These are phyloP conservation scores for Drosophila obscura DNA, from an alignment of 1,140 invertebrate genomes.

Conservation along the genomic window DNA sequence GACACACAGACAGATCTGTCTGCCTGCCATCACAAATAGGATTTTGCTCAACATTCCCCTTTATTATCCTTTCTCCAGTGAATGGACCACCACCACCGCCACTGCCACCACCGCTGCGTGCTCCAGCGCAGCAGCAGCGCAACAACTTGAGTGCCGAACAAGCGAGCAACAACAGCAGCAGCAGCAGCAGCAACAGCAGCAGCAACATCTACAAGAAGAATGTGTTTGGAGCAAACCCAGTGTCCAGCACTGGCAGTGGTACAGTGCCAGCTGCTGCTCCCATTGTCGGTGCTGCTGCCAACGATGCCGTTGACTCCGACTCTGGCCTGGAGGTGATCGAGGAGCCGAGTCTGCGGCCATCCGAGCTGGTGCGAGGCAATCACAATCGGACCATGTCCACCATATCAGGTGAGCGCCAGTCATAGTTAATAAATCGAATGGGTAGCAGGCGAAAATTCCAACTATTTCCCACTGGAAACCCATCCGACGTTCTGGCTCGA, in stretches of 20 bases:
- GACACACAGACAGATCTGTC: neutral
- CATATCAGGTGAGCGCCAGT: conserved; percentile 74
- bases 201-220: conserved; percentile 59
- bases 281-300: neutral
- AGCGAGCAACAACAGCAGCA: conserved; percentile 40
- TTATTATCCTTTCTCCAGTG: conserved; percentile 30
- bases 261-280: conserved; percentile 14
- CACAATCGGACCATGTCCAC: conserved; percentile 84
- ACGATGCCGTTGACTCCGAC: conserved; percentile 77
- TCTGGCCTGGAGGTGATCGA: conserved; percentile 85
- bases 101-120: conserved; percentile 85
- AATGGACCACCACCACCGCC: conserved; percentile 87
- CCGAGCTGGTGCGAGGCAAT: conserved; percentile 85
- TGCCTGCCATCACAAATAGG: neutral
- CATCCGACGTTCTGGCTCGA: too few relatives aligned
- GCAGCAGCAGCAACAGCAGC: conserved; percentile 18
- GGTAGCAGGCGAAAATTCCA: too few relatives aligned
- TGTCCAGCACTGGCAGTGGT: neutral
- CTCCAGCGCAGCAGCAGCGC: conserved; percentile 69
- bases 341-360: conserved; percentile 86
- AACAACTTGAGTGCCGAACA: conserved; percentile 51
- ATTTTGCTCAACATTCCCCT: neutral
- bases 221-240: conserved; percentile 24
- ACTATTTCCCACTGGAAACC: too few relatives aligned
- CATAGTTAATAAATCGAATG: too few relatives aligned